Percentiles rank a stretch among this genome's conserved stretches.
These are phyloP conservation scores for Halictus rubicundus DNA, from an alignment of 1,140 invertebrate genomes.

Conservation along the genomic window DNA sequence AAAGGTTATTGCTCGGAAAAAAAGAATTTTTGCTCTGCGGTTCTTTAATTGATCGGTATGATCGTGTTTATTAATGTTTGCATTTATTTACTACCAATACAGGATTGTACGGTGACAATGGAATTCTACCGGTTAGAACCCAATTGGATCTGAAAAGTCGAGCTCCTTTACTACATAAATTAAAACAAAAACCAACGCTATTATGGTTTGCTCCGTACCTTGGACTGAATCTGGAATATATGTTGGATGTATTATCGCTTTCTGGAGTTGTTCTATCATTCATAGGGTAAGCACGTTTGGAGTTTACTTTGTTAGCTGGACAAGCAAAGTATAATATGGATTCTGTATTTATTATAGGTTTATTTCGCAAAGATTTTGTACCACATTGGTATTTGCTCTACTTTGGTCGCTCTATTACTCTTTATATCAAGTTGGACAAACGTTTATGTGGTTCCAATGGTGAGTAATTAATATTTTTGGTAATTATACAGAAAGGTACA, in stretches of 20 bases:
- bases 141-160: conserved; percentile 81
- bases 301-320: not conserved
- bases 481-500: not conserved
- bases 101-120: conserved; percentile 92
- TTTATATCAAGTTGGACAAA: conserved; percentile 89
- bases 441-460: conserved; percentile 90
- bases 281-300: conserved; percentile 79
- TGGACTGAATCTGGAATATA: conserved; percentile 85
- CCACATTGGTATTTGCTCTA: conserved; percentile 83
- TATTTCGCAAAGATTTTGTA: conserved; percentile 84
- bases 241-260: conserved; percentile 87
- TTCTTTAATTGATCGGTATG: too few species aligned
- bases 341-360: conserved; percentile 80
- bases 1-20: too few species aligned
- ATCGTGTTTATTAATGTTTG: not conserved
- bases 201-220: conserved; percentile 86
- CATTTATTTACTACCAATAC: not conserved
- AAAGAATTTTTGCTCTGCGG: too few species aligned
- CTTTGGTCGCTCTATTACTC: conserved; percentile 90
- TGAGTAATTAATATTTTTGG: conserved; percentile 73
- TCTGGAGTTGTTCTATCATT: conserved; percentile 85
- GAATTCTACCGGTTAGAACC: conserved; percentile 86
- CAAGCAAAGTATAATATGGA: not conserved
- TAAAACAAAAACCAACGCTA: conserved; percentile 85
- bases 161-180: conserved; percentile 79